phyloP scores from a whole-genome alignment of 2,888 invertebrate species.

The Drosophila atroscutellata region DNA sequence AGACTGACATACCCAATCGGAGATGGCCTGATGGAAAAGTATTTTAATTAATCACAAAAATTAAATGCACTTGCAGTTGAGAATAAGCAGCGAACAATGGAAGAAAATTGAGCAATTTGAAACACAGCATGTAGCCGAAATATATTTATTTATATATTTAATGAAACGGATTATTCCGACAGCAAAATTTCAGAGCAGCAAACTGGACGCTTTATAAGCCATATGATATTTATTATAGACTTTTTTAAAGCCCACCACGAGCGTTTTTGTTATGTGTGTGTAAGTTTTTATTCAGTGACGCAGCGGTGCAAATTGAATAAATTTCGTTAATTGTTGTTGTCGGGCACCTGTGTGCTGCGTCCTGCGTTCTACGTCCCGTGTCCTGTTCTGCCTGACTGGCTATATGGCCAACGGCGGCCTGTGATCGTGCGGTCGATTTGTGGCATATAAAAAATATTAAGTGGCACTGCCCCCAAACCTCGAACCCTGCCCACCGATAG shows the following conservation, averaged over 20 bases:
- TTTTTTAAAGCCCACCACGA: slow-evolving; percentile 37
- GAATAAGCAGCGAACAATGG: neutral
- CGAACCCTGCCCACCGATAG: neutral
- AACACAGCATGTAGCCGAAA: slow-evolving; percentile 15
- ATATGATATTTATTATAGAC: slow-evolving; percentile 66
- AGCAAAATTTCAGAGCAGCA: slow-evolving; percentile 26
- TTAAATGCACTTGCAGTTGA: slow-evolving; percentile 11
- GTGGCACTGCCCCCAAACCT: slow-evolving; percentile 59
- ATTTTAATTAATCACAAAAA: slow-evolving; percentile 29
- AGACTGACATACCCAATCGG: neutral
- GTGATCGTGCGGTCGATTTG: slow-evolving; percentile 80
- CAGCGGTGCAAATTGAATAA: slow-evolving; percentile 75
- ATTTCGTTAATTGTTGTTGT: slow-evolving; percentile 78
- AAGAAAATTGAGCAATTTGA: slow-evolving; percentile 15
- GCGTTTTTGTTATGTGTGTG: slow-evolving; percentile 20
- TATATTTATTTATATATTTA: slow-evolving; percentile 47
- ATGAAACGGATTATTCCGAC: slow-evolving; percentile 51
- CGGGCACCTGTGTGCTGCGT: slow-evolving; percentile 61
- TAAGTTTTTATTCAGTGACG: slow-evolving; percentile 41
- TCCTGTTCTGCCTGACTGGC: slow-evolving; percentile 11
- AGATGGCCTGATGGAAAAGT: neutral
- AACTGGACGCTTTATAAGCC: slow-evolving; percentile 38
- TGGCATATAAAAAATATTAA: slow-evolving; percentile 80
- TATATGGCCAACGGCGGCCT: slow-evolving; percentile 62
- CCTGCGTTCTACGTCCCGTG: slow-evolving; percentile 19